Conservation (phyloP, 1,140 invertebrate species). For the Danaus melanippus region DNA sequence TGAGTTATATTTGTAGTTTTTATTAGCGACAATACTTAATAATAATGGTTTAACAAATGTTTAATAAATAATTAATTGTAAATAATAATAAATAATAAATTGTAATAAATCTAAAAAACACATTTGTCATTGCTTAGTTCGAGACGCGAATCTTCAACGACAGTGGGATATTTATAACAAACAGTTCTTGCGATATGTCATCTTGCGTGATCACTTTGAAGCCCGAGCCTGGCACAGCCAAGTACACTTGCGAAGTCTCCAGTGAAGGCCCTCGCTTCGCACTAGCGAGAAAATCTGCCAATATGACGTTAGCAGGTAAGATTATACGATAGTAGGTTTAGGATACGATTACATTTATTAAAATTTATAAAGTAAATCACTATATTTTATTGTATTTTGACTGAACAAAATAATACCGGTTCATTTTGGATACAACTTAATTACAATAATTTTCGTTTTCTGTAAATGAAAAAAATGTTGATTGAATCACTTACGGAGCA, state of each 20-base stretch:
- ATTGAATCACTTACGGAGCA: too few species aligned
- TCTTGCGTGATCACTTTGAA: slow-evolving; percentile 40
- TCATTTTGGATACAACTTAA: too few species aligned
- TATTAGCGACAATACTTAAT: too few species aligned
- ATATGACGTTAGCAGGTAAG: slow-evolving; percentile 58
- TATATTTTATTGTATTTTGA: too few species aligned
- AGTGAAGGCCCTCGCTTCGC: slow-evolving; percentile 58
- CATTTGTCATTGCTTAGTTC: slow-evolving; percentile 26
- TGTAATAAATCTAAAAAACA: background rate
- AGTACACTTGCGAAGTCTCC: slow-evolving; percentile 57
- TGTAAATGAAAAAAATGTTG: too few species aligned
- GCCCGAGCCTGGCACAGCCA: slow-evolving; percentile 47
- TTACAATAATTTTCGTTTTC: too few species aligned
- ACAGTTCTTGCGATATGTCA: slow-evolving; percentile 44
- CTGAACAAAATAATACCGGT: too few species aligned
- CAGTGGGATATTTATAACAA: slow-evolving; percentile 42
- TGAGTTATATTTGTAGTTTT: too few species aligned
- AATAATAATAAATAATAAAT: too few species aligned
- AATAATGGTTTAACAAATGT: too few species aligned
- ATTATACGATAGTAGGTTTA: background rate
- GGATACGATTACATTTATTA: too few species aligned
- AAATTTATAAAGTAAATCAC: too few species aligned
- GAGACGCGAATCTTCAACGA: slow-evolving; percentile 54
- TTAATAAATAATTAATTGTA: background rate
- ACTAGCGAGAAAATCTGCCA: slow-evolving; percentile 44